Percentiles rank a stretch among this genome's conserved stretches.
phyloP scores from a whole-genome alignment of 92 coral and sea anemone genomes.

The Palythoa caribaeorum region DNA sequence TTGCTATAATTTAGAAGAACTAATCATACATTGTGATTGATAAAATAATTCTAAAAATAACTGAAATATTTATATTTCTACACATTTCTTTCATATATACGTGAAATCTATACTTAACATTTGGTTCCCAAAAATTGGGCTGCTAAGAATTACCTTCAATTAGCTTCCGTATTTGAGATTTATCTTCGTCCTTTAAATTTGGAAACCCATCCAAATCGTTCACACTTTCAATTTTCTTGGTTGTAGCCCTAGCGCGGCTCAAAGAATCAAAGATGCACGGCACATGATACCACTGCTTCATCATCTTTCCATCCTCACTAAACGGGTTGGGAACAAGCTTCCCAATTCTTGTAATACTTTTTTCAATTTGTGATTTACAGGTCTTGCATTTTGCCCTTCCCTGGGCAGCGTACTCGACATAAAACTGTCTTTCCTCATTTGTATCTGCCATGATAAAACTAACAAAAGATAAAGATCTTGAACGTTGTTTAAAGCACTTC shows the following conservation, averaged over 20 bases:
- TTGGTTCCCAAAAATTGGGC: not conserved
- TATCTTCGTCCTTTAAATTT: conserved; percentile 79
- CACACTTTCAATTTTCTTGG: conserved; percentile 84
- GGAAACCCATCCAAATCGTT: conserved; percentile 89
- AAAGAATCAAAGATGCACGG: conserved; percentile 87
- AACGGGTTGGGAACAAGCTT: conserved; percentile 89
- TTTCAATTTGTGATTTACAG: conserved; percentile 92
- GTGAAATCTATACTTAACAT: not conserved
- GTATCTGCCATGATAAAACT: conserved; percentile 73
- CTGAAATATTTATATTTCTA: too few relatives aligned
- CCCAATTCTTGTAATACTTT: conserved; percentile 88
- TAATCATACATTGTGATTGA: too few relatives aligned
- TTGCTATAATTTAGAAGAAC: too few relatives aligned
- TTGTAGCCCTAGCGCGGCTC: conserved; percentile 88
- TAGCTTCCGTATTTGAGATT: conserved; percentile 68
- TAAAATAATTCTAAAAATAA: too few relatives aligned
- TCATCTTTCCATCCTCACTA: conserved; percentile 94
- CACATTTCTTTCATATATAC: too few relatives aligned
- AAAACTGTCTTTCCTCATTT: conserved; percentile 72
- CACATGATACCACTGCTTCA: conserved; percentile 98
- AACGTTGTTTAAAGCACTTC: not conserved
- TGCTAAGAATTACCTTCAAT: conserved; percentile 70
- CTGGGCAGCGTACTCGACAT: conserved; percentile 93
- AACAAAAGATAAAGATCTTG: conserved; percentile 25
- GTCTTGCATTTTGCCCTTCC: conserved; percentile 97